Base-by-base conservation (phyloP, 2,113 vertebrate species). In the Microcebus jonahi region DNA sequence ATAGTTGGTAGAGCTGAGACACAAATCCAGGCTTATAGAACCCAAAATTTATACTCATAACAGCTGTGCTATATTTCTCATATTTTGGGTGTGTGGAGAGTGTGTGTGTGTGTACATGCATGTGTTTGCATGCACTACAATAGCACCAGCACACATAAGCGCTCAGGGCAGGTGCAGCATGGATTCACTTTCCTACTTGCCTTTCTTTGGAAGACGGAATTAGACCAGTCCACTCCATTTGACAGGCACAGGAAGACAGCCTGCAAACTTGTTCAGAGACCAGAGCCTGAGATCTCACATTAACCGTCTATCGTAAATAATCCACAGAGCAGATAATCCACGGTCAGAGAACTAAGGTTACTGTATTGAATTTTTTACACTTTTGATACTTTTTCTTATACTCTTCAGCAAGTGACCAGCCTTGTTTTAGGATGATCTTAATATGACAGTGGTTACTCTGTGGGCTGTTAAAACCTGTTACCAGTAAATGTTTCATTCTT, bases 91-190 rank as follows among this genome's bases (percentile, higher is more conserved):
- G 53, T 63, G 3, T 25, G 53, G 15, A 3, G n/a, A 2, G 34
- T 36, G 11, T 59, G 34, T 27, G 6, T 59, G 29, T 42, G 12
- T 77, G 59, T 23, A 48, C 8, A 39, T 8, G 36, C 45, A 29
- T 18, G 12, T 9, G 34, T 36, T 0, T 65, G 39, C 34, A 14
- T 11, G 25, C 0, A 8, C 5, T 13, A 48, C 0, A 6, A 4
- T 17, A 63, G 65, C 50, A 8, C 0, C 0, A 27, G 45, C 57
- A 45, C 21, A 23, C 0, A 0, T 31, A 17, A 17, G 17, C 29
- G 53, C 39, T 4, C 3, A 3, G 25, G 48, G 27, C 31, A 76
- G 3, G 14, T 7, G 2, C 4, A 6, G 48, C 6, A 27, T 18
- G 53, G 4, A 36, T 21, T 13, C 17, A 1, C 14, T 36, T 36